A percentile compares a stretch with the other conserved stretches of the same genome.
Conservation (phyloP, 2,113 vertebrate genomes). For the Microtus richardsoni region DNA sequence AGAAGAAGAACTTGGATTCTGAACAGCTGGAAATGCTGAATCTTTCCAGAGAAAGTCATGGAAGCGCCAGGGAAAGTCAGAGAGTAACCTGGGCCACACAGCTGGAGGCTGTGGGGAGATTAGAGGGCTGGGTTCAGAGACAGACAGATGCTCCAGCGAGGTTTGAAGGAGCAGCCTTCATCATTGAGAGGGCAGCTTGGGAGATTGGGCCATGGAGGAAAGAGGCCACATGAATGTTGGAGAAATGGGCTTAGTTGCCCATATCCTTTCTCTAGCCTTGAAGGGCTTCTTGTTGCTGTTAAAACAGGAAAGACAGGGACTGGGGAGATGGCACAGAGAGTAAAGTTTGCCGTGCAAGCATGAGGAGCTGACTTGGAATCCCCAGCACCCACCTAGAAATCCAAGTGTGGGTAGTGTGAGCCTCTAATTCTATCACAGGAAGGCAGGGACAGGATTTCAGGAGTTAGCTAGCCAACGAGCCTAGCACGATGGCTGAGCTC, state of each 20-base stretch:
- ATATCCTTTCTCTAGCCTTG: neutral
- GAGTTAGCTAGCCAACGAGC: neutral
- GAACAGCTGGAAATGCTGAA: neutral
- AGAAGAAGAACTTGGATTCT: neutral
- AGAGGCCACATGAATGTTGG: neutral
- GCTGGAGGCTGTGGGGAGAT: neutral
- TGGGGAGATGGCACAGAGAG: no score
- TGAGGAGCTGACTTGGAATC: no score
- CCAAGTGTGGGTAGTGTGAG: neutral
- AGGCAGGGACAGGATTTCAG: neutral
- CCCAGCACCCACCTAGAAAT: neutral
- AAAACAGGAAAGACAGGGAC: neutral
- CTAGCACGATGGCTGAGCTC: neutral
- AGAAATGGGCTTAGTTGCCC: neutral
- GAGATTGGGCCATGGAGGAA: neutral
- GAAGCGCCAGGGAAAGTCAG: neutral
- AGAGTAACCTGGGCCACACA: neutral
- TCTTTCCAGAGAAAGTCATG: constrained; percentile 21
- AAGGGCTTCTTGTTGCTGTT: neutral
- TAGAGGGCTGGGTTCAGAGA: neutral
- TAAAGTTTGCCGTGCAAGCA: no score
- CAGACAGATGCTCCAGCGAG: neutral
- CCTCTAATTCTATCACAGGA: neutral
- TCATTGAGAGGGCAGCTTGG: neutral
- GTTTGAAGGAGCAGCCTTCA: neutral